phyloP scores from a whole-genome alignment of 1,140 invertebrate species.

The Ruditapes philippinarum region DNA sequence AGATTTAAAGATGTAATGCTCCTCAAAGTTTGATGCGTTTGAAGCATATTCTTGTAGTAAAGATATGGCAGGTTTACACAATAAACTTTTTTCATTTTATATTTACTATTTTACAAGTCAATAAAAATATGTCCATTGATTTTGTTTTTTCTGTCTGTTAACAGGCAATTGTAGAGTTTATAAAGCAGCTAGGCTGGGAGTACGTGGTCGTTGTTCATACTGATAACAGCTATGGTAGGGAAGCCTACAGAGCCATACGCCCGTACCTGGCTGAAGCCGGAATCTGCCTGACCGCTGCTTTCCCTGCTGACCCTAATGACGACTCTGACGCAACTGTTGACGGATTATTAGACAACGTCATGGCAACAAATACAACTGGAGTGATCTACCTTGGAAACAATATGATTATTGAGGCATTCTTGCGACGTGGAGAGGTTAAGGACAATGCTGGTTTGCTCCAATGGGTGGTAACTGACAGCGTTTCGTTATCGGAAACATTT shows the following conservation, averaged over 20 bases:
- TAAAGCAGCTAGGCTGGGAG: slow-evolving; percentile 86
- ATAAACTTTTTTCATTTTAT: too few relatives aligned
- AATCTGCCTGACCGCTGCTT: slow-evolving; percentile 81
- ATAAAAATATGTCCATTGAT: too few relatives aligned
- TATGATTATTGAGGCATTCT: slow-evolving; percentile 66
- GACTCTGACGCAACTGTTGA: slow-evolving; percentile 66
- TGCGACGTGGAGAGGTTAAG: slow-evolving; percentile 69
- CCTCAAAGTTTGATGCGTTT: too few relatives aligned
- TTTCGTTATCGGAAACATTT: slow-evolving; percentile 74
- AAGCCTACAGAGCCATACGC: slow-evolving; percentile 80
- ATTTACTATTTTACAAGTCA: too few relatives aligned
- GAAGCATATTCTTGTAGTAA: too few relatives aligned
- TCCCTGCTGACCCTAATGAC: slow-evolving; percentile 71
- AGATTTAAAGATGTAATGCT: too few relatives aligned
- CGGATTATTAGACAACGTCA: slow-evolving; percentile 59
- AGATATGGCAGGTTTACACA: too few relatives aligned
- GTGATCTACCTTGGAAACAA: slow-evolving; percentile 77
- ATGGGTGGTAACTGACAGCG: slow-evolving; percentile 81
- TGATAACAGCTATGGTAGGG: slow-evolving; percentile 80
- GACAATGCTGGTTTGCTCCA: slow-evolving; percentile 77
- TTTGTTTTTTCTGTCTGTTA: slow-evolving; percentile 2
- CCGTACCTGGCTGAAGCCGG: slow-evolving; percentile 70
- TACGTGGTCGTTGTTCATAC: slow-evolving; percentile 87
- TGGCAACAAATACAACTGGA: slow-evolving; percentile 72
- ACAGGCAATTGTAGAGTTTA: slow-evolving; percentile 85